Conservation (phyloP, 2,797 vertebrate genomes). For the Erithacus rubecula region DNA sequence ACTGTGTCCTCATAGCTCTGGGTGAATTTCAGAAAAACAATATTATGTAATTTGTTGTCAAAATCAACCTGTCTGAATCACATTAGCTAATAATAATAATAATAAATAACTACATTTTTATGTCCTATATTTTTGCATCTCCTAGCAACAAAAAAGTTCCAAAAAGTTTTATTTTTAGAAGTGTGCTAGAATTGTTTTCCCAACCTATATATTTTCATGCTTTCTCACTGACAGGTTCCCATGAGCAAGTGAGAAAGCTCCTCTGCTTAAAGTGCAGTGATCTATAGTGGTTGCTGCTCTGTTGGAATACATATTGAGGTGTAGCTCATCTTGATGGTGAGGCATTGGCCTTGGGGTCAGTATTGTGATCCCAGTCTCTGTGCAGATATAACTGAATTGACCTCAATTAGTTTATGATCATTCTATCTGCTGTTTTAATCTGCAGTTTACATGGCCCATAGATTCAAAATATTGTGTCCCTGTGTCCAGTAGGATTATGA, state of each 20-base stretch:
- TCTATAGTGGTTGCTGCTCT: not conserved
- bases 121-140: conserved; percentile 15
- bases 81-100: not conserved
- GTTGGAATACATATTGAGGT: not conserved
- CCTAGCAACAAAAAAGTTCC: conserved; percentile 1
- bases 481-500: not conserved
- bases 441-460: not conserved
- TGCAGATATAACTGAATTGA: not conserved
- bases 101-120: not conserved
- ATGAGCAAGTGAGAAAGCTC: not conserved
- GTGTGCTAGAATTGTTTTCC: not conserved
- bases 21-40: not conserved
- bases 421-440: not conserved
- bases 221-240: not conserved
- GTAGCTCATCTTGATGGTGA: not conserved
- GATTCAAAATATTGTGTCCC: not conserved
- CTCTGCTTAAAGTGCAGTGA: not conserved
- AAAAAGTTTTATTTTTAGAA: conserved; percentile 44
- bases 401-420: not conserved
- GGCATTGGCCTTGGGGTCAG: not conserved
- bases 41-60: conserved; percentile 5
- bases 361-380: not conserved
- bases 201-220: not conserved
- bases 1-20: not conserved
- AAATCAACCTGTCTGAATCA: not conserved